Conservation (phyloP, 2,113 vertebrate species). For the Halichoeres trimaculatus region DNA sequence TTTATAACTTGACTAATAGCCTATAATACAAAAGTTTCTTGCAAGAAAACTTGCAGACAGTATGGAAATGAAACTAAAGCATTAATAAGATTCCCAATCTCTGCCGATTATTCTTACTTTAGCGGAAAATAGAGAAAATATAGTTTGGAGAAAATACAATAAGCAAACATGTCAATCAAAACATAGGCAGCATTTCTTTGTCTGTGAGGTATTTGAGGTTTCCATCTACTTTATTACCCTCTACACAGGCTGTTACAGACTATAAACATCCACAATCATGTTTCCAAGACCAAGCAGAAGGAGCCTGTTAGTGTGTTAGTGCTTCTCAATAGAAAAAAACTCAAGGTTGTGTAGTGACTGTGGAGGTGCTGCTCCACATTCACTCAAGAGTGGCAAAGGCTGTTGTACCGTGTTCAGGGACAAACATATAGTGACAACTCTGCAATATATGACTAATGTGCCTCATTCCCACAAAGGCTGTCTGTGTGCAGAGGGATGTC, state of each 20-base stretch:
- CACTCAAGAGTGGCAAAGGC: not conserved
- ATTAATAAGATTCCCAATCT: not conserved
- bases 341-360: conserved; percentile 21
- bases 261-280: not conserved
- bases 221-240: conserved; percentile 1
- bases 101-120: not conserved
- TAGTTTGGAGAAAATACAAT: not conserved
- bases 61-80: too few species aligned
- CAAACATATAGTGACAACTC: not conserved
- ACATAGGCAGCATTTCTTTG: not conserved
- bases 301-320: not conserved
- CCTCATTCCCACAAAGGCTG: conserved; percentile 5
- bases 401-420: conserved; percentile 13
- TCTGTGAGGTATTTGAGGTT: not conserved
- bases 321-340: conserved; percentile 17
- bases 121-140: not conserved
- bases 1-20: too few species aligned
- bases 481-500: not conserved
- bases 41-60: not conserved
- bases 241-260: not conserved
- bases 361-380: not conserved
- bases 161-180: not conserved
- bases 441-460: conserved; percentile 22
- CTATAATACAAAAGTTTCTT: too few species aligned
- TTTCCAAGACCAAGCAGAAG: conserved; percentile 1